Conservation (phyloP, 2,888 invertebrate genomes). For the Oscheius myriophilus region DNA sequence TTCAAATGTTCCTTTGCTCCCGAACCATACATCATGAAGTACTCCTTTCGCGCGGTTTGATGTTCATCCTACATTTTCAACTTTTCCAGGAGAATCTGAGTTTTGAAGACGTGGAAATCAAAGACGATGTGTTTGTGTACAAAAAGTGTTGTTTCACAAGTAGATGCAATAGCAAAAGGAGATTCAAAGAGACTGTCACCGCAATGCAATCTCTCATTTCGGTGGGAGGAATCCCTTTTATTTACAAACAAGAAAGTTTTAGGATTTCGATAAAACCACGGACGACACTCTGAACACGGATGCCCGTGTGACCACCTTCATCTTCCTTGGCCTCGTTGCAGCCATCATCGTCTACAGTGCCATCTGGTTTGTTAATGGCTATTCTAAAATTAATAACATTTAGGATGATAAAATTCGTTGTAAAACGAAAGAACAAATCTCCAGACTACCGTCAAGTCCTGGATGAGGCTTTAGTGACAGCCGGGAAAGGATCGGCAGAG, state of each 20-base stretch:
- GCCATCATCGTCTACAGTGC: constrained; percentile 4
- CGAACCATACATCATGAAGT: too few relatives aligned
- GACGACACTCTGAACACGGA: neutral
- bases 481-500: neutral
- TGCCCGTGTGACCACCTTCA: neutral
- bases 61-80: too few relatives aligned
- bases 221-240: neutral
- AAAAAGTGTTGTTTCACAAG: constrained; percentile 15
- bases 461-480: neutral
- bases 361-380: neutral
- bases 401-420: neutral
- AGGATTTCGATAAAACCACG: neutral
- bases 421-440: neutral
- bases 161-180: neutral
- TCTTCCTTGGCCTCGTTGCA: neutral
- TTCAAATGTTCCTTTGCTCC: too few relatives aligned
- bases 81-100: too few relatives aligned
- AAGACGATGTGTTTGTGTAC: neutral
- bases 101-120: neutral
- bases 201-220: neutral
- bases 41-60: too few relatives aligned
- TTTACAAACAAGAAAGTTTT: neutral
- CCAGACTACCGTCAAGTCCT: constrained; percentile 13
- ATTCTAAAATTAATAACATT: too few relatives aligned
- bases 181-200: neutral